These are phyloP conservation scores for Panzeria rudis DNA, from an alignment of 2,888 invertebrate species.

Conservation along the genomic window DNA sequence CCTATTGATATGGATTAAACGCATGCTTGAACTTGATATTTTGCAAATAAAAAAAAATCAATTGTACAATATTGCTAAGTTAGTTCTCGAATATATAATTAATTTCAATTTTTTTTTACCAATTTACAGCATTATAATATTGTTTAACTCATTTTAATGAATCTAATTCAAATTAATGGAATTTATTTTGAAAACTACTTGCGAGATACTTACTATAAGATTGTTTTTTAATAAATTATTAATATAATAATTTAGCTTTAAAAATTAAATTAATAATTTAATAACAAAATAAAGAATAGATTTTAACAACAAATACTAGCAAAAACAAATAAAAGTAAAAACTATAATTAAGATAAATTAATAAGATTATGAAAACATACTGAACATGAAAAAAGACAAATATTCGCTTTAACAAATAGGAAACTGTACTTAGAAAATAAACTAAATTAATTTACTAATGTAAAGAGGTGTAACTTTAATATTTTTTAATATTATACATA, in stretches of 20 bases:
- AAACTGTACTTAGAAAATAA: conserved; percentile 63
- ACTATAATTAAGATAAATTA: conserved; percentile 18
- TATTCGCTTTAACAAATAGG: conserved; percentile 63
- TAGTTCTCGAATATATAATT: conserved; percentile 50
- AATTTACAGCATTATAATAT: conserved; percentile 36
- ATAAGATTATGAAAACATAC: conserved; percentile 6
- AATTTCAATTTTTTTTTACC: conserved; percentile 26
- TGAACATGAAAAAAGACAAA: conserved; percentile 64
- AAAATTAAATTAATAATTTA: conserved; percentile 32
- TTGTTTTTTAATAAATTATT: conserved; percentile 52
- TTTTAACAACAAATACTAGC: conserved; percentile 32
- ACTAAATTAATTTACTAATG: conserved; percentile 44
- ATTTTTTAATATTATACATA: conserved; percentile 44
- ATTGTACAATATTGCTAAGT: conserved; percentile 50
- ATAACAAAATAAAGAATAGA: conserved; percentile 46
- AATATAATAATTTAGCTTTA: conserved; percentile 36
- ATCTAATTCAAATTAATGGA: conserved; percentile 61
- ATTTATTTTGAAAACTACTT: conserved; percentile 38
- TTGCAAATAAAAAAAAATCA: conserved; percentile 34
- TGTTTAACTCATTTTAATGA: conserved; percentile 41
- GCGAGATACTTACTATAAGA: conserved; percentile 5
- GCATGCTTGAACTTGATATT: conserved; percentile 54
- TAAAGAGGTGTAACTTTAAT: conserved; percentile 59
- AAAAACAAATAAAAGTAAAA: neutral
- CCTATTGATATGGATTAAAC: conserved; percentile 61